A percentile compares a stretch with the other conserved stretches of the same genome.
Evolutionary conservation across 1,140 invertebrate genomes (phyloP).

Genomic region (Schmidtea mediterranea): DNA sequence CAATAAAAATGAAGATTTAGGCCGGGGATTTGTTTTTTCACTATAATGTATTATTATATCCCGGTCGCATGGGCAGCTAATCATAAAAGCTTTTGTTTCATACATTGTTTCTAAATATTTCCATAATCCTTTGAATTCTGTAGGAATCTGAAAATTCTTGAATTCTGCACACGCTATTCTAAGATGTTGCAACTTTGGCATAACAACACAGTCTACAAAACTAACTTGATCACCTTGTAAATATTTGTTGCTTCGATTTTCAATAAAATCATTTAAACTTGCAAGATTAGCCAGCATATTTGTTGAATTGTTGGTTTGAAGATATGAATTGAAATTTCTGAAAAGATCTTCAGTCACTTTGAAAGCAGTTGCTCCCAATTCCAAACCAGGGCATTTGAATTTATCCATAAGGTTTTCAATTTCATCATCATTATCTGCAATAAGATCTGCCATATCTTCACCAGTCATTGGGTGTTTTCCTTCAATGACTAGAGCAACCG

Average conservation of each 20-base stretch:
- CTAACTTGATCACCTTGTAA: slow-evolving; percentile 85
- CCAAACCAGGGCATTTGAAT: slow-evolving; percentile 14
- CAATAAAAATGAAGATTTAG: too few relatives aligned
- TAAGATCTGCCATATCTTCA: slow-evolving; percentile 12
- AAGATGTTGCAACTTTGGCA: slow-evolving; percentile 92
- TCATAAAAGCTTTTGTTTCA: slow-evolving; percentile 1
- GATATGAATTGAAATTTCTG: slow-evolving; percentile 25
- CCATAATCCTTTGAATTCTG: background rate
- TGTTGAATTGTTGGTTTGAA: slow-evolving; percentile 10
- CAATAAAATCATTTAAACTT: slow-evolving; percentile 14
- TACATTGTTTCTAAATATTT: slow-evolving; percentile 4
- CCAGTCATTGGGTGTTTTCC: slow-evolving; percentile 10
- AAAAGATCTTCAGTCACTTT: slow-evolving; percentile 27
- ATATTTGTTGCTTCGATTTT: slow-evolving; percentile 49
- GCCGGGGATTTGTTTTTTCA: background rate
- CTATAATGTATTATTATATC: slow-evolving; percentile 2
- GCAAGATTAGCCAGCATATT: slow-evolving; percentile 14
- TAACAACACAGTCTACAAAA: slow-evolving; percentile 91
- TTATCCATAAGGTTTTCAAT: slow-evolving; percentile 17
- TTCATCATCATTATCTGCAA: slow-evolving; percentile 17
- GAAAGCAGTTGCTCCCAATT: slow-evolving; percentile 14
- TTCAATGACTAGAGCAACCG: slow-evolving; percentile 12
- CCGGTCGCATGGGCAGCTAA: background rate
- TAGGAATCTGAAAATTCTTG: background rate
- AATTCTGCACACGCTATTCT: slow-evolving; percentile 41